A percentile compares a stretch with the other conserved stretches of the same genome.
These are phyloP conservation scores for Thunnus thynnus DNA, from an alignment of 2,113 vertebrate genomes.

Conservation along the genomic window DNA sequence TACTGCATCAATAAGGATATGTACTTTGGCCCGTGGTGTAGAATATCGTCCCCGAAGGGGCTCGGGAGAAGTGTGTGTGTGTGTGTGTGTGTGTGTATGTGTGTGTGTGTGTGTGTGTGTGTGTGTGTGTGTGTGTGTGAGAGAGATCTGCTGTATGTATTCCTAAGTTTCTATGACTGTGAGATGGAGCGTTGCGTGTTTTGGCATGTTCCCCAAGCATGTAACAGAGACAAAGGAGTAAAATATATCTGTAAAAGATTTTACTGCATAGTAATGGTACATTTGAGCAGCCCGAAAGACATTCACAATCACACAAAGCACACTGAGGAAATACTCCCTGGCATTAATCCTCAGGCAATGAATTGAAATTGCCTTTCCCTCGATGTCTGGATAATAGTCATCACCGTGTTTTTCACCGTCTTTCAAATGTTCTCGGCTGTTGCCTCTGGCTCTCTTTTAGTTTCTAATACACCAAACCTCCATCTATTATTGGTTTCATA, in stretches of 20 bases:
- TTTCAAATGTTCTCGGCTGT: slow-evolving; percentile 57
- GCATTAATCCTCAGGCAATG: slow-evolving; percentile 74
- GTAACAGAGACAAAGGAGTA: slow-evolving; percentile 62
- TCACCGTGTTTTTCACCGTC: slow-evolving; percentile 59
- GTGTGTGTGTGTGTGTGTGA: slow-evolving; percentile 52
- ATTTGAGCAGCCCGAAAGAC: slow-evolving; percentile 53
- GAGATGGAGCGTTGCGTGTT: slow-evolving; percentile 77
- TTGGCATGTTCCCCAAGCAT: slow-evolving; percentile 66
- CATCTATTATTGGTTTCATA: slow-evolving; percentile 33
- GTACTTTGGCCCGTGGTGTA: slow-evolving; percentile 66
- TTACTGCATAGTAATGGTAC: slow-evolving; percentile 58
- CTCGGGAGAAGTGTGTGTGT: too few relatives aligned
- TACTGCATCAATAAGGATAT: slow-evolving; percentile 67
- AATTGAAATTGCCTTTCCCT: slow-evolving; percentile 58
- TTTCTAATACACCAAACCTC: slow-evolving; percentile 39
- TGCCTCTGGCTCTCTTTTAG: slow-evolving; percentile 41
- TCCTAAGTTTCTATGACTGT: slow-evolving; percentile 63
- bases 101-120: slow-evolving; percentile 33
- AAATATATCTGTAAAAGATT: slow-evolving; percentile 27
- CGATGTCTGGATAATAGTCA: slow-evolving; percentile 67
- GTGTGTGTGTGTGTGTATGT: too few relatives aligned
- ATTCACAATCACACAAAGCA: slow-evolving; percentile 44
- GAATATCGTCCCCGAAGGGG: slow-evolving; percentile 71
- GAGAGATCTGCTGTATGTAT: slow-evolving; percentile 74
- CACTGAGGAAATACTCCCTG: slow-evolving; percentile 72